Base-by-base conservation (phyloP, 1,140 invertebrate species). In the Heterodera carotae region DNA sequence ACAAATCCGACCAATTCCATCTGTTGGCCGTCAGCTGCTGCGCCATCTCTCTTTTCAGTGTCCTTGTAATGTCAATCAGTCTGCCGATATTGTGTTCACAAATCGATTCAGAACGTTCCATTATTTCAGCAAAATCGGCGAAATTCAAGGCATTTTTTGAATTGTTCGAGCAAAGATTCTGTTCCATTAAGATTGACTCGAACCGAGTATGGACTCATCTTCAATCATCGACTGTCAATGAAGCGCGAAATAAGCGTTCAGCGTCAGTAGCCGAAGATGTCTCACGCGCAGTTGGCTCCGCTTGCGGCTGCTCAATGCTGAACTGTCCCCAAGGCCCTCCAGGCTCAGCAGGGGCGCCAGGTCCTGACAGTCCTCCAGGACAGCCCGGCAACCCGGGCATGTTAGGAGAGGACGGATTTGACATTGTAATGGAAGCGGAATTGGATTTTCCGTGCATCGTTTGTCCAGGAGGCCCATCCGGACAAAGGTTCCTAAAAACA, bases 391-490 rank as follows among this genome's bases (percentile, higher is more conserved):
- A 77, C 27, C 80, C 68, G n/a, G 81, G 81, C 36, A 31, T 29
- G 12, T 15, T 69, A 62, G 81, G 81, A 29, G 69, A 79, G 25
- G 81, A 82, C 59, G 81, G 81, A 76, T 73, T 79, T 33, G 81
- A 82, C 68, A 73, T 82, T 33, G 66, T 78, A 33, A 34, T 82
- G 10, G 80, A 79, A 34, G 29, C 80, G 27, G 80, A 82, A 33
- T 71, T 69, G 18, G 81, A 82, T 25, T 53, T 84, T 2, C 82
- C 82, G 15, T 82, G 81, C 60, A 68, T 75, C 1, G 82, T 82
- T 48, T 82, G 81, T 27, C 81, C 81, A 25, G 77, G 64, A 34
- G 81, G 81, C 36, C 81, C 81, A 29, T 81, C 80, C 18, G 81
- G 81, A n/a, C 78, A 81, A 74, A 56, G 78, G 77, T 80, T 59